phyloP scores from a whole-genome alignment of 2,888 invertebrate species.

The Troides aeacus region DNA sequence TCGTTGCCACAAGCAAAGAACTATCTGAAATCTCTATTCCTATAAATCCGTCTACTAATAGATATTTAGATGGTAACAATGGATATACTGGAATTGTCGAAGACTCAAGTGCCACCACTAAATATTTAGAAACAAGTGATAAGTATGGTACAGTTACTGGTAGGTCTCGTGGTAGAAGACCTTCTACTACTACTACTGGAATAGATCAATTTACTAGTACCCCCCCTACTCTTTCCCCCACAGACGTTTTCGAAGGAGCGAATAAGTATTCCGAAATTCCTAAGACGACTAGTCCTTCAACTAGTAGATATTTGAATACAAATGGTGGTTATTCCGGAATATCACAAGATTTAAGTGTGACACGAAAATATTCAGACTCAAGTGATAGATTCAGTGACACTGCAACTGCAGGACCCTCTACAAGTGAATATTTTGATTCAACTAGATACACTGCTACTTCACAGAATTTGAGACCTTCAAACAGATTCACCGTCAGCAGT shows the following conservation, averaged over 20 bases:
- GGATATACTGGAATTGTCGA: not conserved
- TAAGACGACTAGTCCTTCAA: slow-evolving; percentile 6
- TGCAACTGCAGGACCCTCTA: slow-evolving; percentile 15
- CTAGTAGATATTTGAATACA: slow-evolving; percentile 8
- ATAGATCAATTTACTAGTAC: slow-evolving; percentile 16
- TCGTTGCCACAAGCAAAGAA: slow-evolving; percentile 9
- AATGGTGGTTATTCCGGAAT: slow-evolving; percentile 11
- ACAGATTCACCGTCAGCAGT: slow-evolving; percentile 14
- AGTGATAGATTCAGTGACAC: slow-evolving; percentile 10
- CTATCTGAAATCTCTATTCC: slow-evolving; percentile 10
- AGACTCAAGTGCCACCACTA: not conserved
- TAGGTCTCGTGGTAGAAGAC: slow-evolving; percentile 19
- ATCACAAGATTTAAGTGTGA: slow-evolving; percentile 10
- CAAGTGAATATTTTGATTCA: slow-evolving; percentile 23
- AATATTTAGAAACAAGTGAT: slow-evolving; percentile 19
- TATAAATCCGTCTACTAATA: slow-evolving; percentile 11
- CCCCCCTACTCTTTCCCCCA: slow-evolving; percentile 10
- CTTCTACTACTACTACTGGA: slow-evolving; percentile 15
- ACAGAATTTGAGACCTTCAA: slow-evolving; percentile 7
- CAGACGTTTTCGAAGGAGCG: slow-evolving; percentile 4
- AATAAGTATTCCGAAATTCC: slow-evolving; percentile 18
- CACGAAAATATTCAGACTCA: slow-evolving; percentile 14
- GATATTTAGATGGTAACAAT: slow-evolving; percentile 1
- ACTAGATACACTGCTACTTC: slow-evolving; percentile 18
- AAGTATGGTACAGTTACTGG: not conserved